These are phyloP conservation scores for Prochilodus magdalenae DNA, from an alignment of 2,113 vertebrate species.

Conservation along the genomic window DNA sequence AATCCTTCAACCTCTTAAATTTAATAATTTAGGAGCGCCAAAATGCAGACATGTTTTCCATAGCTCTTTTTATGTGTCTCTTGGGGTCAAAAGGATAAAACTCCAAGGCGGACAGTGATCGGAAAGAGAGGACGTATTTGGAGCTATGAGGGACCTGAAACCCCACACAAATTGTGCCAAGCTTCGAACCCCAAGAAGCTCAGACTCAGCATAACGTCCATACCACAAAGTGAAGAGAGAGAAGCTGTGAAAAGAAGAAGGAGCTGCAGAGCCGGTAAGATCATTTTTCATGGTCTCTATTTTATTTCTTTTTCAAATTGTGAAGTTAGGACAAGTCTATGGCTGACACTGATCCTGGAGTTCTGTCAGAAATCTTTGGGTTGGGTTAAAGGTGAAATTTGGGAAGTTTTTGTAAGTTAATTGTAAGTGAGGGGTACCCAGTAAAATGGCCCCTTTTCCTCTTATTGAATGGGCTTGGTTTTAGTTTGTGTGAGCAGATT, in stretches of 20 bases:
- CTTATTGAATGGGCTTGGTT: too few species aligned
- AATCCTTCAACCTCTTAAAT: too few species aligned
- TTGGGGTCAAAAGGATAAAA: conserved; percentile 64
- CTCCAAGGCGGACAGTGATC: conserved; percentile 61
- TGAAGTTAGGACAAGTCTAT: too few species aligned
- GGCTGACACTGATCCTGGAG: too few species aligned
- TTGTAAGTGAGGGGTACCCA: too few species aligned
- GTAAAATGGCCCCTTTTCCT: too few species aligned
- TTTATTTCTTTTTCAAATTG: background rate
- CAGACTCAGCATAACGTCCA: conserved; percentile 52
- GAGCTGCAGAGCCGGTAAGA: conserved; percentile 67
- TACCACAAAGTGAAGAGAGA: conserved; percentile 60
- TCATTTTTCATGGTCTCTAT: background rate
- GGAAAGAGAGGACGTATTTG: conserved; percentile 60
- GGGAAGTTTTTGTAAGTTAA: too few species aligned
- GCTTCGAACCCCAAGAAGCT: conserved; percentile 64
- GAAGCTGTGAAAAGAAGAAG: conserved; percentile 61
- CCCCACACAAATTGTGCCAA: conserved; percentile 42
- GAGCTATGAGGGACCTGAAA: conserved; percentile 66
- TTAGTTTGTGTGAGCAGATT: too few species aligned
- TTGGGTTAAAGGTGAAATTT: too few species aligned
- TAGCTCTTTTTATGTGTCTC: background rate
- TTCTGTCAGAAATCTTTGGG: too few species aligned
- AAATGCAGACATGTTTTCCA: background rate
- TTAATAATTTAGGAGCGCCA: background rate